Conservation (phyloP, 2,888 invertebrate genomes). For the Sphecodes monilicornis region DNA sequence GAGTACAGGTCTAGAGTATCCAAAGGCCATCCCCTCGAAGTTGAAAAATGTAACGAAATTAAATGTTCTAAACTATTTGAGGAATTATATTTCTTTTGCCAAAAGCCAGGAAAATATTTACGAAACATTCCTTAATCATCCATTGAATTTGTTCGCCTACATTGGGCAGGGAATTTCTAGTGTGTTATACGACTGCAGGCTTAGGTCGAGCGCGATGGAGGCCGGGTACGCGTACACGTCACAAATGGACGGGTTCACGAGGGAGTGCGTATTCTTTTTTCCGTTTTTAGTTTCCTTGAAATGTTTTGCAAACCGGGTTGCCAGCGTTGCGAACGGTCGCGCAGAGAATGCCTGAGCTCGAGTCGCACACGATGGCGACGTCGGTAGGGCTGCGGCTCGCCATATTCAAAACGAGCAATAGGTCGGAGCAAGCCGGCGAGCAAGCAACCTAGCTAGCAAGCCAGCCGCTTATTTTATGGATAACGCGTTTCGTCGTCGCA, state of each 20-base stretch:
- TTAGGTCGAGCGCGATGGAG: constrained; percentile 16
- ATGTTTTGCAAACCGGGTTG: constrained; percentile 52
- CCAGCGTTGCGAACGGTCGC: constrained; percentile 25
- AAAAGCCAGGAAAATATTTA: background rate
- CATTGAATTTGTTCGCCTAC: background rate
- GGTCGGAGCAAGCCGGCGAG: constrained; percentile 48
- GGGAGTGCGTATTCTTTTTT: constrained; percentile 33
- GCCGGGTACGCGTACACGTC: background rate
- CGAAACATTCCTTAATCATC: background rate
- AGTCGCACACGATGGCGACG: constrained; percentile 25
- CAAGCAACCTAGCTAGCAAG: background rate
- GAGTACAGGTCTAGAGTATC: background rate
- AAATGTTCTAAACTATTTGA: background rate
- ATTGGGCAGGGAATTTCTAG: background rate
- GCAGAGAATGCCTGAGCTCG: constrained; percentile 22
- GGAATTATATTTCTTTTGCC: background rate
- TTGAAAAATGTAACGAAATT: background rate
- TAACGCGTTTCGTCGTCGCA: constrained; percentile 70
- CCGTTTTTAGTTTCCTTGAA: constrained; percentile 8
- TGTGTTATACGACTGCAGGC: background rate
- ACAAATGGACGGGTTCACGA: constrained; percentile 60
- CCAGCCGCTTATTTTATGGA: constrained; percentile 71
- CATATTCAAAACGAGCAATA: constrained; percentile 69
- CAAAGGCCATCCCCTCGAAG: background rate
- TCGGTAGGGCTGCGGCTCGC: constrained; percentile 45